Evolutionary conservation across 2,797 vertebrate genomes (phyloP).

Genomic region (Argentina silus): DNA sequence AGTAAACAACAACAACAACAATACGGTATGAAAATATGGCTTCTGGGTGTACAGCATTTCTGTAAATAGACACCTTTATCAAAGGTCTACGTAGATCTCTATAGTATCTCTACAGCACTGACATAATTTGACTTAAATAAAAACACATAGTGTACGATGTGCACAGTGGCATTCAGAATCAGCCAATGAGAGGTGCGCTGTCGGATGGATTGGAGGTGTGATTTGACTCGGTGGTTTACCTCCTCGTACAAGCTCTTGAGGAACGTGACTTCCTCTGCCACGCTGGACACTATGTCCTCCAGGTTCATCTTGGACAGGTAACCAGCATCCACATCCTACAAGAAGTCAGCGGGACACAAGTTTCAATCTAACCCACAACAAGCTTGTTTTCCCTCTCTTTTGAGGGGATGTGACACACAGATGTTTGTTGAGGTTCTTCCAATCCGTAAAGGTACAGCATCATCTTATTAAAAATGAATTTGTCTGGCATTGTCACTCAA

Average conservation of each 20-base stretch:
- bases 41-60: no score
- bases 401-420: background rate
- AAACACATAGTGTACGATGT: background rate
- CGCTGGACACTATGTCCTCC: slow-evolving; percentile 61
- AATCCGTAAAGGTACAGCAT: no score
- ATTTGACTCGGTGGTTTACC: slow-evolving; percentile 60
- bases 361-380: background rate
- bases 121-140: background rate
- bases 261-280: slow-evolving; percentile 77
- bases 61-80: background rate
- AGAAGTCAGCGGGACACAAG: background rate
- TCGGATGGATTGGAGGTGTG: no score
- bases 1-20: slow-evolving; percentile 11
- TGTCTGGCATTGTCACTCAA: no score
- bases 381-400: no score
- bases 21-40: background rate
- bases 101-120: background rate
- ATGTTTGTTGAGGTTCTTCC: background rate
- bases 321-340: slow-evolving; percentile 81
- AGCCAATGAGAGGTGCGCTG: no score
- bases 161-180: background rate
- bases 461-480: no score
- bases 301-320: slow-evolving; percentile 78
- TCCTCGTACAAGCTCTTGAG: slow-evolving; percentile 75
- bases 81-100: background rate